Base-by-base conservation (phyloP, 2,113 vertebrate genomes). In the Passer montanus region DNA sequence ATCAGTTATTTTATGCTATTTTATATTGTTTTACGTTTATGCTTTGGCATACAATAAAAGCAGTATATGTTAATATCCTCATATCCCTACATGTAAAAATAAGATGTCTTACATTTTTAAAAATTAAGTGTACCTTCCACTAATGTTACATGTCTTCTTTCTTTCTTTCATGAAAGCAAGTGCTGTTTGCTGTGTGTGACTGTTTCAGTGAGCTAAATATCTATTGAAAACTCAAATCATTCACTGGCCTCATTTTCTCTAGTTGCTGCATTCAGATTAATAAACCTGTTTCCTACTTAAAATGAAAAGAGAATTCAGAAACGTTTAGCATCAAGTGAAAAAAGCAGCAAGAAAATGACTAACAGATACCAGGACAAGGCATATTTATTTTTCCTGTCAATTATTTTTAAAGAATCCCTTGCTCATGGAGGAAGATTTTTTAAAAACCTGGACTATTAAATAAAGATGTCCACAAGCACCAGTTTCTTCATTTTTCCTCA, bases 361-460 rank as follows among this genome's bases (percentile, higher is more conserved):
- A 96, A 94, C 67, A 70, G 87, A 92, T 50, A 93, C 82, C 59
- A 14, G 79, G 83, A 80, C 53, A 15, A 33, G 23, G 70, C 80
- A 60, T 97, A 97, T 97, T 97, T 97, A 94, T 97, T 97, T 97
- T 92, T 64, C 81, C 93, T 97, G 88, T 91, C 96, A 96, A 97
- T 98, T 96, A 97, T 96, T 97, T 97, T 97, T 93, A 98, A 98
- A 97, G 93, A 97, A 97, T 95, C 92, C 93, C 91, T 76, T 97
- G 64, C 67, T 97, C 93, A 95, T 46, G 43, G 73, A 94, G n/a
- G 64, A 93, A 95, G 78, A 90, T 93, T 89, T 95, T 96, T 90
- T 60, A 52, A 85, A 82, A 24, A 59, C 62, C 67, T 43, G 20
- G 11, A 46, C 74, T 80, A 94, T 93, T 80, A 95, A 95, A 93